phyloP scores from a whole-genome alignment of 2,888 invertebrate species.

The Drosophila parthenogenetica region DNA sequence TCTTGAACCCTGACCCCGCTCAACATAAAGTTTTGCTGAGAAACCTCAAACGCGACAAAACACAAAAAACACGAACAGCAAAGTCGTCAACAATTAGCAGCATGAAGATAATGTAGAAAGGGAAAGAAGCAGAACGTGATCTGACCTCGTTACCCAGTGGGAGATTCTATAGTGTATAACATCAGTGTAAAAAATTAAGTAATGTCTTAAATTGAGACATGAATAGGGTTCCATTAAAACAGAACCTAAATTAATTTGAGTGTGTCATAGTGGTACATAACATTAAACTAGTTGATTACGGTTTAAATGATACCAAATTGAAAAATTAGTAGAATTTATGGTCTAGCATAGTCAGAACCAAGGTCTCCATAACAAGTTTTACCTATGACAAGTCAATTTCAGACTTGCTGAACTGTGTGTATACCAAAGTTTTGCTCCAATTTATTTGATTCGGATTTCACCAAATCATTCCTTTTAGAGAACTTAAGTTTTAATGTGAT shows the following conservation, averaged over 20 bases:
- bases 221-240: background rate
- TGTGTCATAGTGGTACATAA: background rate
- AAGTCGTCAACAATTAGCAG: slow-evolving; percentile 55
- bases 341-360: background rate
- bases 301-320: background rate
- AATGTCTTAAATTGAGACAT: background rate
- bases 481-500: background rate
- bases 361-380: slow-evolving; percentile 9
- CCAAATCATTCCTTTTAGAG: slow-evolving; percentile 1
- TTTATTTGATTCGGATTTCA: background rate
- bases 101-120: slow-evolving; percentile 24
- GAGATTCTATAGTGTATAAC: background rate
- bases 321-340: background rate
- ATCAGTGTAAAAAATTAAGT: background rate
- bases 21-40: slow-evolving; percentile 64
- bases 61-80: slow-evolving; percentile 20
- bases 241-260: background rate
- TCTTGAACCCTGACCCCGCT: slow-evolving; percentile 78
- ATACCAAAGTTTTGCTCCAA: background rate
- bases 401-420: background rate
- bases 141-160: slow-evolving; percentile 38
- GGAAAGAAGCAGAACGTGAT: slow-evolving; percentile 13
- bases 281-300: background rate
- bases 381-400: background rate
- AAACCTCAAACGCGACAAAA: slow-evolving; percentile 25